Evolutionary conservation across 2,113 vertebrate genomes (phyloP).

Genomic region (Orthonyx spaldingii): DNA sequence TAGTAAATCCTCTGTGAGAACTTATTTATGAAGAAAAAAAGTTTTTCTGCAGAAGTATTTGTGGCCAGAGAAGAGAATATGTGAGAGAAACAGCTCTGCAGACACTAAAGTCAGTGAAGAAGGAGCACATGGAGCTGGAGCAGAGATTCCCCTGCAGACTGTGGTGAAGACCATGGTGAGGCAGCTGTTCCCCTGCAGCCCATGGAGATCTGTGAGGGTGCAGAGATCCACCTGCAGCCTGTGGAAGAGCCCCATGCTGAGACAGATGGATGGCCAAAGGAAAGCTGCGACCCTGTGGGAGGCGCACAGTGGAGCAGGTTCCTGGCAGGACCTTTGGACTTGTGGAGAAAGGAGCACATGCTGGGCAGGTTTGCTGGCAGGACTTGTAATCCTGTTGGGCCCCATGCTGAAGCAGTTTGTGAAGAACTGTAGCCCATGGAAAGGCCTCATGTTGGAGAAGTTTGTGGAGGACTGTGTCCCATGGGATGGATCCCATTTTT

Average conservation of each 20-base stretch:
- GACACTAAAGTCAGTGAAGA: neutral
- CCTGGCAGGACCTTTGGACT: neutral
- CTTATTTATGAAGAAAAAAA: neutral
- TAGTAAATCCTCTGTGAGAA: neutral
- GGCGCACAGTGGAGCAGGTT: neutral
- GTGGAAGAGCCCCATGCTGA: neutral
- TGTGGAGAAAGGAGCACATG: neutral
- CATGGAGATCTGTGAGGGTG: neutral
- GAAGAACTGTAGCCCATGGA: neutral
- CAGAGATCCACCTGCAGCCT: neutral
- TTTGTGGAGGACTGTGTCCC: neutral
- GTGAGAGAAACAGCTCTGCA: neutral
- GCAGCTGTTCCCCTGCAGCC: neutral
- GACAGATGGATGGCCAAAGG: neutral
- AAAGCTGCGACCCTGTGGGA: neutral
- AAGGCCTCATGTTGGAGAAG: neutral
- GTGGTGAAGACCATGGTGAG: neutral
- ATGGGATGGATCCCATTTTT: neutral
- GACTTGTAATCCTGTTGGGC: neutral
- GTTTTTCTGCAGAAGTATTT: too few relatives aligned
- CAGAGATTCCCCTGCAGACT: neutral
- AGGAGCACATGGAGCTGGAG: neutral
- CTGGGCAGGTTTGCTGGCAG: neutral
- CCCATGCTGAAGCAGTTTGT: neutral
- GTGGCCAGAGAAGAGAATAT: neutral